phyloP scores from a whole-genome alignment of 2,888 invertebrate species.

The Enchytraeus crypticus region DNA sequence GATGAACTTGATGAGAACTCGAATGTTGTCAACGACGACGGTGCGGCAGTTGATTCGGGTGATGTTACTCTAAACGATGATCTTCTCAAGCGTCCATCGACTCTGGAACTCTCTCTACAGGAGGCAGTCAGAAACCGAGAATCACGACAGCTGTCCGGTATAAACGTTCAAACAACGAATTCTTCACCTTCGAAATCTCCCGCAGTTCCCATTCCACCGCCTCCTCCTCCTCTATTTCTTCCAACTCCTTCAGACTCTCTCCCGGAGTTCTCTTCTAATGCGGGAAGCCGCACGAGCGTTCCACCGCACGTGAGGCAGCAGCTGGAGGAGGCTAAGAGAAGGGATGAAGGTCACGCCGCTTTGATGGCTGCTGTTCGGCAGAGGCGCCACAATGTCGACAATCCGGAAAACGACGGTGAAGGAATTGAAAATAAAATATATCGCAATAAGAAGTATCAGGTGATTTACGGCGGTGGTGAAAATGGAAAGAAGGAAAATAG shows the following conservation, averaged over 20 bases:
- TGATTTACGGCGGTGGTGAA: neutral
- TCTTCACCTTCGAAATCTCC: neutral
- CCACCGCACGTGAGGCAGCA: constrained; percentile 18
- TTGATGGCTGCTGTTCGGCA: constrained; percentile 42
- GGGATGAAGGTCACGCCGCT: constrained; percentile 34
- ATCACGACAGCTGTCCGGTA: neutral
- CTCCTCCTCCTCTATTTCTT: constrained; percentile 12
- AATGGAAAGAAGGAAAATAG: neutral
- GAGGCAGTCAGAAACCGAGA: constrained; percentile 7
- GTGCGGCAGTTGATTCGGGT: neutral
- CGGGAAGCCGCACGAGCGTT: neutral
- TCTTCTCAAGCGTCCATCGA: neutral
- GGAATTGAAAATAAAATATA: neutral
- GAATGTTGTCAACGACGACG: no score
- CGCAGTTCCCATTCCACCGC: constrained; percentile 1
- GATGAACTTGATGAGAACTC: neutral
- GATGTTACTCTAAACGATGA: neutral
- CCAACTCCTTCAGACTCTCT: neutral
- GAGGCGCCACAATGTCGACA: constrained; percentile 25
- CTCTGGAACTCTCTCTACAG: neutral
- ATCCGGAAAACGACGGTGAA: neutral
- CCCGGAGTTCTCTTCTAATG: neutral
- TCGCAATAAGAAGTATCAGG: neutral
- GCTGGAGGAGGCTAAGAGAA: constrained; percentile 13
- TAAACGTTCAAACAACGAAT: no score